phyloP scores from a whole-genome alignment of 2,797 vertebrate genomes.

The Sciaenops ocellatus region DNA sequence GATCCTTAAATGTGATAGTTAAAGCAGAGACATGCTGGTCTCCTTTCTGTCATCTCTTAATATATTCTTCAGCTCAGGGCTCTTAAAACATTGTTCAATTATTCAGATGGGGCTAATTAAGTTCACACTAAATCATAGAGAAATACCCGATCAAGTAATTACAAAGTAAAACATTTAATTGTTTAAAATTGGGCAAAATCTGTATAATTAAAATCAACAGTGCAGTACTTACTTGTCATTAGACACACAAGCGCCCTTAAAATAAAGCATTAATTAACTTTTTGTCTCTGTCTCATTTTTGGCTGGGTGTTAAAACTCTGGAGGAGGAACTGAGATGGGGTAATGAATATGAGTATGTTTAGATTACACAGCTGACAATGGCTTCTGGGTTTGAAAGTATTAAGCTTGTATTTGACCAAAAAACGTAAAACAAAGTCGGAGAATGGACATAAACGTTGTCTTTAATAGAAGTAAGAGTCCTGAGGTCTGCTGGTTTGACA shows the following conservation, averaged over 20 bases:
- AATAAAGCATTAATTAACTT: conserved; percentile 38
- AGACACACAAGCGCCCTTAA: background rate
- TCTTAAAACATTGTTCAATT: background rate
- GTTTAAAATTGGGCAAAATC: too few relatives aligned
- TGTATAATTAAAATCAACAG: background rate
- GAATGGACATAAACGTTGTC: background rate
- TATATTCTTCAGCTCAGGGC: background rate
- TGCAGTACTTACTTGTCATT: background rate
- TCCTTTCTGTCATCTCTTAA: background rate
- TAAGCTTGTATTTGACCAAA: background rate
- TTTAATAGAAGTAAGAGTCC: background rate
- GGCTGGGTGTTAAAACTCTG: background rate
- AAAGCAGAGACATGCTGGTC: background rate
- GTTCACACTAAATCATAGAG: too few relatives aligned
- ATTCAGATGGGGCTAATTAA: background rate
- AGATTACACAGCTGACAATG: background rate
- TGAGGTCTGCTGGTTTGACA: background rate
- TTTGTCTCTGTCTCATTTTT: conserved; percentile 9
- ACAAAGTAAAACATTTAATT: background rate
- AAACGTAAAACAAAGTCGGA: background rate
- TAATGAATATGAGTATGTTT: background rate
- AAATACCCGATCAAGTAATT: background rate
- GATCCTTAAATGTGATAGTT: background rate
- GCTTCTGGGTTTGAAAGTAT: background rate
- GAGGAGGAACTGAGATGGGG: background rate